Conservation (phyloP, 2,113 vertebrate species). For the Syngnathus typhle region DNA sequence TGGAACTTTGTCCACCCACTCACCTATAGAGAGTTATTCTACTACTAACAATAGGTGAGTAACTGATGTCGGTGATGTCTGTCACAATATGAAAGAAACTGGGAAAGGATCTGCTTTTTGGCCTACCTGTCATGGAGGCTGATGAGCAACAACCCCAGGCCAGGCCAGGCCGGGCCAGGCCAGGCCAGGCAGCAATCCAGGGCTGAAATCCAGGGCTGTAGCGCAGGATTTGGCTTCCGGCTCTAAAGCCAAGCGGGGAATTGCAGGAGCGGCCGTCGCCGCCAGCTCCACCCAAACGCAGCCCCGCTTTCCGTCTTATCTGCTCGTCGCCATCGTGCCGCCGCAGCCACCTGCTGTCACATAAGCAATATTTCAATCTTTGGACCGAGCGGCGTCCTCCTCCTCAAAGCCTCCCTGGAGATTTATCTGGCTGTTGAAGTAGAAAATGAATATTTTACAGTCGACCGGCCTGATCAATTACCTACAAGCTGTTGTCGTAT, state of each 20-base stretch:
- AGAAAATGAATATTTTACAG: slow-evolving; percentile 99
- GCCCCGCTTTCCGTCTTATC: slow-evolving; percentile 76
- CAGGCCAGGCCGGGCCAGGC: rapidly evolving
- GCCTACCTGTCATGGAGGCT: slow-evolving; percentile 66
- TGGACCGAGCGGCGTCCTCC: slow-evolving; percentile 57
- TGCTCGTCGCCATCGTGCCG: slow-evolving; percentile 80
- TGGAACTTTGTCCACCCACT: slow-evolving; percentile 3
- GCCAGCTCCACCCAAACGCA: slow-evolving; percentile 43
- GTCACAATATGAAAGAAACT: slow-evolving; percentile 38
- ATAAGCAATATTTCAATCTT: slow-evolving; percentile 89
- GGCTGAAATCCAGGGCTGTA: slow-evolving; percentile 69
- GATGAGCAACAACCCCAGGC: slow-evolving; percentile 50
- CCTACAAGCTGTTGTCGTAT: slow-evolving; percentile 98
- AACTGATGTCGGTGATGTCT: slow-evolving; percentile 15
- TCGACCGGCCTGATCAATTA: slow-evolving; percentile 99
- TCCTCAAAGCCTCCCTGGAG: slow-evolving; percentile 80
- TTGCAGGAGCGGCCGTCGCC: slow-evolving; percentile 62
- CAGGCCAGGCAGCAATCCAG: slow-evolving; percentile 37
- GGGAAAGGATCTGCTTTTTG: slow-evolving; percentile 52
- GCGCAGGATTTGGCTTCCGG: slow-evolving; percentile 72
- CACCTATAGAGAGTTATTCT: neutral
- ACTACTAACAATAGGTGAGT: slow-evolving; percentile 26
- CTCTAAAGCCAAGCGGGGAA: slow-evolving; percentile 74
- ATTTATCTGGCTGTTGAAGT: slow-evolving; percentile 99
- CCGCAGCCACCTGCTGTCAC: slow-evolving; percentile 79